phyloP scores from a whole-genome alignment of 53 echinoderm and acorn worm species.

The Glandiceps talaboti region DNA sequence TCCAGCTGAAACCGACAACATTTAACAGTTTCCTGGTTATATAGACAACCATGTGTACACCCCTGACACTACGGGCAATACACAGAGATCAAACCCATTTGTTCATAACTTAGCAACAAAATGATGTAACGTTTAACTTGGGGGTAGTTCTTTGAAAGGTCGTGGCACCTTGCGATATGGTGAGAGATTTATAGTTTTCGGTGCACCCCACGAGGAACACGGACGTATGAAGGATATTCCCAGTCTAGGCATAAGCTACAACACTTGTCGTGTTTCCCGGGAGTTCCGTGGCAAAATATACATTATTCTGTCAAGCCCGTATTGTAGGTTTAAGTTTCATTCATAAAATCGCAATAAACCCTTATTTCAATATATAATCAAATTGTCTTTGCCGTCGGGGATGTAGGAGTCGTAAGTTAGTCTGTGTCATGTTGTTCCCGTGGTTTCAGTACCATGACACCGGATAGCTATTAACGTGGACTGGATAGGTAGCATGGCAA shows the following conservation, averaged over 20 bases:
- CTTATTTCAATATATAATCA: background rate
- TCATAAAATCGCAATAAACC: background rate
- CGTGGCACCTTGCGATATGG: too few relatives aligned
- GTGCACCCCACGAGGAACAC: too few relatives aligned
- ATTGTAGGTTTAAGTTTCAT: background rate
- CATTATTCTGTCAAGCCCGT: background rate
- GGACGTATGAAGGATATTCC: too few relatives aligned
- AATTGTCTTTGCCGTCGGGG: background rate
- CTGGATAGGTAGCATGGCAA: background rate
- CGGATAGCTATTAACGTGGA: background rate
- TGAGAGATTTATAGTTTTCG: too few relatives aligned
- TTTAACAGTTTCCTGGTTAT: too few relatives aligned
- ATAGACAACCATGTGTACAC: too few relatives aligned
- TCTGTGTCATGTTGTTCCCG: background rate
- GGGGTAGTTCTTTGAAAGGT: too few relatives aligned
- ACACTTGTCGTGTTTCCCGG: background rate
- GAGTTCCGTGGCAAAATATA: background rate
- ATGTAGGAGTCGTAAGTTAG: background rate
- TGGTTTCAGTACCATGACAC: background rate
- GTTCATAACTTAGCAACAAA: too few relatives aligned
- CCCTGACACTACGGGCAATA: too few relatives aligned
- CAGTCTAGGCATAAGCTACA: too few relatives aligned
- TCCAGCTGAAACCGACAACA: background rate
- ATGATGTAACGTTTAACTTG: too few relatives aligned
- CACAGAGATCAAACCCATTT: too few relatives aligned